Evolutionary conservation across 2,888 invertebrate genomes (phyloP), one percentile per base, ranked within the genome.

Genomic region (Heliconius sara): DNA sequence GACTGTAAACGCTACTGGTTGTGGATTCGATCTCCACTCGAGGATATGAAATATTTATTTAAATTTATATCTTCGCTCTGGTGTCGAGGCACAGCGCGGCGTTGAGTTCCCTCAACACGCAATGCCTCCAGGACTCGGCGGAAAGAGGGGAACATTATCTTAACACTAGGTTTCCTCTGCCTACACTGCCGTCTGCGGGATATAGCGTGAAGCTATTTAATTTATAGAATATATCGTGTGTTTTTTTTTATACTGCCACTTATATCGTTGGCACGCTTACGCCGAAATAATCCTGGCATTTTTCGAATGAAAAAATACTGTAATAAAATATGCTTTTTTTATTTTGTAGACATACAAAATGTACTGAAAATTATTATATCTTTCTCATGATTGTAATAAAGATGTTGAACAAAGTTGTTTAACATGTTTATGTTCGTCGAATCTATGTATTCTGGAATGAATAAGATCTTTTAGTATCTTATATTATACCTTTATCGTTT

Each of bases 161-260:
- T 39, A 39, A 39, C 16, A 47, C 6, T 47, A 19, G 47, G 16
- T 47, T n/a, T n/a, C n/a, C n/a, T n/a, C n/a, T n/a, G n/a, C n/a
- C n/a, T 47, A 52, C 19, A 6, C 7, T 52, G 52, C 52, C 19
- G 16, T 47, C 5, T 47, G 47, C 16, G 47, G 13, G 47, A 47
- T 47, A 47, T 0, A 47, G 47, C 16, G 47, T 16, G 52, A n/a
- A 19, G 19, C 19, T 19, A 52, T 52, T 52, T 52, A 2, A 52
- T 19, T 19, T 52, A 52, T 66, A 79, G 27, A 75, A 70, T 43
- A 60, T 70, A 76, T 77, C 39, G 68, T 10, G 3, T 63, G 71
- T 66, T 47, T 70, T n/a, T 66, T 47, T 70, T n/a, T 60, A 70
- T 65, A 78, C 57, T 57, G 47, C 52, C 76, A 76, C 67, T 65